phyloP scores from a whole-genome alignment of 2,888 invertebrate genomes.

The Dasysyrphus albostriatus region DNA sequence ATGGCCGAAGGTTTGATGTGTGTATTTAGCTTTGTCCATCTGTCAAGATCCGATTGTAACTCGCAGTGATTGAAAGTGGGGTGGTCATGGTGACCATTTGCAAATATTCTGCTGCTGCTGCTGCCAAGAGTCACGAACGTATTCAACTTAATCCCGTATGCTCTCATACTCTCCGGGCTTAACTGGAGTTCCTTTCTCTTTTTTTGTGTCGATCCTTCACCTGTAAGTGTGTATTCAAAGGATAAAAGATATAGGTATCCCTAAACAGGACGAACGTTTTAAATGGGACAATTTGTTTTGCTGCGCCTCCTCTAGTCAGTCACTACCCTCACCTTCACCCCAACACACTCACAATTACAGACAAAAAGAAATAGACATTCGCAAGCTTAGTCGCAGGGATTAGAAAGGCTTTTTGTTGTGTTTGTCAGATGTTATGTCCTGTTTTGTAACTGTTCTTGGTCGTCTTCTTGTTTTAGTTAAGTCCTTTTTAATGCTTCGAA shows the following conservation, averaged over 20 bases:
- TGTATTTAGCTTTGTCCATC: constrained; percentile 41
- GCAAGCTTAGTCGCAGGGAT: constrained; percentile 59
- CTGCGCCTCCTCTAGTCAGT: not conserved
- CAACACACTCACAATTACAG: not conserved
- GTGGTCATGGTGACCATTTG: constrained; percentile 8
- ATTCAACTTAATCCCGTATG: constrained; percentile 54
- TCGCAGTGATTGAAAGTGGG: constrained; percentile 19
- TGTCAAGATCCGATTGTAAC: constrained; percentile 26
- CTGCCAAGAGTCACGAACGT: constrained; percentile 42
- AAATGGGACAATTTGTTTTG: constrained; percentile 72
- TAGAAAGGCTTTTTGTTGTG: constrained; percentile 58
- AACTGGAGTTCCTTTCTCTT: constrained; percentile 21
- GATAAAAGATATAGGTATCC: constrained; percentile 44
- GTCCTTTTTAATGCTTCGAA: constrained; percentile 22
- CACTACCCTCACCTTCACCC: not conserved
- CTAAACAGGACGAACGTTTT: constrained; percentile 67
- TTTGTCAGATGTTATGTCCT: constrained; percentile 47
- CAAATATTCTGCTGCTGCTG: not conserved
- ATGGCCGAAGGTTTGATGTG: constrained; percentile 11
- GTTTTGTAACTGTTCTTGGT: constrained; percentile 26
- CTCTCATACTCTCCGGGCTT: not conserved
- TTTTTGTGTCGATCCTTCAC: constrained; percentile 39
- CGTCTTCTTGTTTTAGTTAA: constrained; percentile 35
- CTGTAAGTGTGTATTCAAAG: constrained; percentile 70
- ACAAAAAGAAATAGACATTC: constrained; percentile 37